Conservation (phyloP, 2,113 vertebrate genomes). For the Zosterops pallidus region DNA sequence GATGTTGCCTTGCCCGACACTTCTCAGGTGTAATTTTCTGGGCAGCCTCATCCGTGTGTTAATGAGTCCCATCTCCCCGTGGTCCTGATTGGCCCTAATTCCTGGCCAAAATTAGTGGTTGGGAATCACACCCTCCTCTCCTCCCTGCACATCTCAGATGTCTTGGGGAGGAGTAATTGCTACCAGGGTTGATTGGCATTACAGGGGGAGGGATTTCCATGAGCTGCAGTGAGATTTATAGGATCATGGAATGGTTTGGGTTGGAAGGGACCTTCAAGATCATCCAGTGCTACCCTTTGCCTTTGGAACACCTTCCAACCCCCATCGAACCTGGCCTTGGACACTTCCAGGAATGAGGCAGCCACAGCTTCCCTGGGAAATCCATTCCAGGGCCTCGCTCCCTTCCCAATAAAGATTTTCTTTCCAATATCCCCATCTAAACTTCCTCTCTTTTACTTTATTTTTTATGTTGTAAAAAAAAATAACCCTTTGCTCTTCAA, state of each 20-base stretch:
- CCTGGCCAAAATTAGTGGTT: background rate
- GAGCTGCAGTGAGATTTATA: background rate
- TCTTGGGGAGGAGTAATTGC: background rate
- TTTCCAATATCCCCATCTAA: background rate
- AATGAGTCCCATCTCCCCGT: background rate
- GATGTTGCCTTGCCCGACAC: background rate
- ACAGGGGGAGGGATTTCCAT: background rate
- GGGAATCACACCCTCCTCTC: background rate
- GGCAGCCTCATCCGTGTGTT: background rate
- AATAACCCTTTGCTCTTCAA: background rate
- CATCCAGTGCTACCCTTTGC: background rate
- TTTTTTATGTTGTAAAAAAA: background rate
- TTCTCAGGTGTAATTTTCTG: background rate
- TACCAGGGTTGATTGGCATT: background rate
- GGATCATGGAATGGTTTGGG: background rate
- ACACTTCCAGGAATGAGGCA: background rate
- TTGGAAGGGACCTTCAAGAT: background rate
- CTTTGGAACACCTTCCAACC: background rate
- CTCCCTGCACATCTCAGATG: accelerated
- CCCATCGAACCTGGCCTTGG: background rate
- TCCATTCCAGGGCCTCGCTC: background rate
- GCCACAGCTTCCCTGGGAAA: background rate
- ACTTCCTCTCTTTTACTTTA: background rate
- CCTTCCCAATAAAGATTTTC: background rate
- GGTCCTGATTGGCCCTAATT: background rate